Evolutionary conservation across 2,888 invertebrate genomes (phyloP).

Genomic region (Rhabditoides inermis): DNA sequence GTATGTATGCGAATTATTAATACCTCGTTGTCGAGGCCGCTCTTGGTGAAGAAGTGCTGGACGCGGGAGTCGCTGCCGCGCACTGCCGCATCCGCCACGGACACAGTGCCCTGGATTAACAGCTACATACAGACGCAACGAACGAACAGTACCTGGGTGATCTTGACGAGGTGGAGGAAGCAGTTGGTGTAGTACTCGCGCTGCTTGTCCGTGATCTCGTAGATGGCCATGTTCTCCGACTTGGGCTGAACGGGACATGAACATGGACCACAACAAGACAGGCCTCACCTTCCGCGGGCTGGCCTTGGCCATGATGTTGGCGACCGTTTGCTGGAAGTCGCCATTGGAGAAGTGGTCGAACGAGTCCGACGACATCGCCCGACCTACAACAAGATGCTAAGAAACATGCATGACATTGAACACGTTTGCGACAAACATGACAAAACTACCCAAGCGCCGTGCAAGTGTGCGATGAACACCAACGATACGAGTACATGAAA

Average conservation of each 20-base stretch:
- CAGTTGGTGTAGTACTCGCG: conserved; percentile 47
- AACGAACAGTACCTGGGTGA: conserved; percentile 17
- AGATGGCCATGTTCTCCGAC: conserved; percentile 19
- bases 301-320: conserved; percentile 29
- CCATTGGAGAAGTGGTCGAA: conserved; percentile 36
- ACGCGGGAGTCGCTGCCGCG: conserved; percentile 41
- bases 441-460: too few species aligned
- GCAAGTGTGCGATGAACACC: too few species aligned
- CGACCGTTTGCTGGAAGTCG: conserved; percentile 31
- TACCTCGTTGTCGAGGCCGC: conserved; percentile 20
- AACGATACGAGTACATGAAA: too few species aligned
- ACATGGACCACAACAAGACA: conserved; percentile 7
- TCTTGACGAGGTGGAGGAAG: conserved; percentile 39
- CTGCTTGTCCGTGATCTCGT: conserved; percentile 44
- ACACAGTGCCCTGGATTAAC: conserved; percentile 19
- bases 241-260: conserved; percentile 7
- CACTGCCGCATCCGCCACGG: conserved; percentile 31
- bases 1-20: background rate
- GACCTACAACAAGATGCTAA: too few species aligned
- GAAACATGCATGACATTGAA: too few species aligned
- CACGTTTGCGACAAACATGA: too few species aligned
- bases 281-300: conserved; percentile 2
- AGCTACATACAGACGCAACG: background rate
- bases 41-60: conserved; percentile 45
- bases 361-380: too few species aligned